A percentile compares a stretch with the other conserved stretches of the same genome.
Evolutionary conservation across 2,113 vertebrate species (phyloP).

Genomic region (Setophaga petechia): DNA sequence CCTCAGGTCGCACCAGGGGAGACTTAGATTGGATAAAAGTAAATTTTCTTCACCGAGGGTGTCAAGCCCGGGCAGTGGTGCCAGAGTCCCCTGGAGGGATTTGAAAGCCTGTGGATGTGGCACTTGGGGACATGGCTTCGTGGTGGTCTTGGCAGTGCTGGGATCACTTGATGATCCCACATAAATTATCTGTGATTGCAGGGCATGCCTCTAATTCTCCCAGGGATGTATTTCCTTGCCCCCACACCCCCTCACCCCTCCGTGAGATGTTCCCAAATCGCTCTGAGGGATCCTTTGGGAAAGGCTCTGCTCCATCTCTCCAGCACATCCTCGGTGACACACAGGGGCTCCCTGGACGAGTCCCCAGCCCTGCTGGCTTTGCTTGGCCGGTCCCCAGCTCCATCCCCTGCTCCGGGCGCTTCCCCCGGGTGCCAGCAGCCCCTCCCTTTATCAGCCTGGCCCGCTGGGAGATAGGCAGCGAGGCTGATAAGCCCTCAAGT

Average conservation of each 20-base stretch:
- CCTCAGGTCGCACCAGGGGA: no score
- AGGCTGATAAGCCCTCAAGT: slow-evolving; percentile 75
- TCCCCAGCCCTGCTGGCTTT: background rate
- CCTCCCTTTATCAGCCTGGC: slow-evolving; percentile 57
- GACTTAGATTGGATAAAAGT: background rate
- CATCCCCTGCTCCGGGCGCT: background rate
- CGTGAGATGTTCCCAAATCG: rapidly evolving
- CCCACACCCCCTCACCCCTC: no score
- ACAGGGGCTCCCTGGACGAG: background rate
- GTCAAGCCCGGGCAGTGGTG: background rate
- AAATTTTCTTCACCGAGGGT: background rate
- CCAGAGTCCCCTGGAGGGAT: background rate
- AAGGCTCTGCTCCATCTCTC: background rate
- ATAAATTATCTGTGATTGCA: background rate
- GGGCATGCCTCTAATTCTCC: background rate
- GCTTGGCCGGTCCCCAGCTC: background rate
- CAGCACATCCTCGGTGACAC: background rate
- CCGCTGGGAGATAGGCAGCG: slow-evolving; percentile 60
- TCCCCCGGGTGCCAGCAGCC: background rate
- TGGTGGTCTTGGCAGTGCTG: background rate
- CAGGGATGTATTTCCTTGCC: background rate
- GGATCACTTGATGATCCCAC: background rate
- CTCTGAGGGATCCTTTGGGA: background rate
- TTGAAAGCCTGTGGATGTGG: background rate
- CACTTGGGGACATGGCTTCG: background rate